Evolutionary conservation across 2,888 invertebrate genomes (phyloP).

Genomic region (Cryptus armator): DNA sequence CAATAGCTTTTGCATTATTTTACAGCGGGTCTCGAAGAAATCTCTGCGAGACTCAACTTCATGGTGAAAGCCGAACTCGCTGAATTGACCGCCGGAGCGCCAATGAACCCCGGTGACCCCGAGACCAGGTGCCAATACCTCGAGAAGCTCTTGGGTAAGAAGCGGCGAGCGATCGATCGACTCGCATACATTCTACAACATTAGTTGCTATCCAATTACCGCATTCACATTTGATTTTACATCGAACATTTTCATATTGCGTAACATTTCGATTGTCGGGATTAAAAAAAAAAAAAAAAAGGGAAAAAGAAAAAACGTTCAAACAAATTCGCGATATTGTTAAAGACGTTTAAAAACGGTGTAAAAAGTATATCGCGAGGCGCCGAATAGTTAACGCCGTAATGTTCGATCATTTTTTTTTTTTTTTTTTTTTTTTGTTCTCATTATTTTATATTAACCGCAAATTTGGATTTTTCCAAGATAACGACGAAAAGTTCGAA

Average conservation of each 20-base stretch:
- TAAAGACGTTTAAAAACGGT: too few relatives aligned
- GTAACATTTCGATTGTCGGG: background rate
- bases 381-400: too few relatives aligned
- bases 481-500: too few relatives aligned
- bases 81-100: slow-evolving; percentile 84
- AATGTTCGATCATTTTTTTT: too few relatives aligned
- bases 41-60: slow-evolving; percentile 89
- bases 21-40: slow-evolving; percentile 90
- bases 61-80: slow-evolving; percentile 87
- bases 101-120: slow-evolving; percentile 84
- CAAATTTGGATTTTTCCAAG: too few relatives aligned
- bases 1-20: slow-evolving; percentile 43
- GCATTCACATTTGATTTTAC: background rate
- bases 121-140: slow-evolving; percentile 87
- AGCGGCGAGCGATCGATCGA: background rate
- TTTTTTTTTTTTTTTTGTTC: too few relatives aligned
- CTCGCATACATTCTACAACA: background rate
- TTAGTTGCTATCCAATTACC: background rate
- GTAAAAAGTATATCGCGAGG: too few relatives aligned
- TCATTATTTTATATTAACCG: too few relatives aligned
- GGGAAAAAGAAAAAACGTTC: too few relatives aligned
- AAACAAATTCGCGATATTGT: too few relatives aligned
- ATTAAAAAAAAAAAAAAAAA: background rate
- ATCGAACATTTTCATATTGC: background rate
- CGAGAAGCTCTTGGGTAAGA: slow-evolving; percentile 87